phyloP scores from a whole-genome alignment of 2,888 invertebrate genomes.

The Drosophila histrio region DNA sequence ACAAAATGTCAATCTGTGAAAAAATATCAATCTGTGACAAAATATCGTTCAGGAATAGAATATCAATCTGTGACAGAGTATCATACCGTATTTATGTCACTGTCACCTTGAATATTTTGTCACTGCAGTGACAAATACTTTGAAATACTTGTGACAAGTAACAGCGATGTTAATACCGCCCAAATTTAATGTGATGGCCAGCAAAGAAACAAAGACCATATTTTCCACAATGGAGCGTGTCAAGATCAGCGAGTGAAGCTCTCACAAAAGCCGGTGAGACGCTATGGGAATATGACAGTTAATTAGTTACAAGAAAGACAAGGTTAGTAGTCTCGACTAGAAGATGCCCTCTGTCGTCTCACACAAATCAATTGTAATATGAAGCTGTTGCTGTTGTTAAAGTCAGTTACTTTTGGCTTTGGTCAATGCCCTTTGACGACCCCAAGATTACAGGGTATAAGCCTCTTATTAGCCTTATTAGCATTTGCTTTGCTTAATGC shows the following conservation, averaged over 20 bases:
- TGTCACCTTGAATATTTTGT: too few species aligned
- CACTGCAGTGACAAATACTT: too few species aligned
- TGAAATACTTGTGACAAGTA: too few species aligned
- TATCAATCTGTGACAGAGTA: too few species aligned
- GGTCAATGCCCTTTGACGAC: not conserved
- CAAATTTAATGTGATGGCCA: not conserved
- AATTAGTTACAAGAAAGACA: not conserved
- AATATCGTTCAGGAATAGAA: too few species aligned
- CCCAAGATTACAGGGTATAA: conserved; percentile 21
- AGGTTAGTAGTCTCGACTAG: not conserved
- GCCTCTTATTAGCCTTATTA: conserved; percentile 33
- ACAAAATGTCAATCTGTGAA: too few species aligned
- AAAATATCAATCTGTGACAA: too few species aligned
- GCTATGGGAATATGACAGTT: conserved; percentile 1
- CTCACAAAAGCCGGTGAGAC: conserved; percentile 9
- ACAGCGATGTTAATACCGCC: too few species aligned
- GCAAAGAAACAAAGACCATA: conserved; percentile 17
- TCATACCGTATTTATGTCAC: too few species aligned
- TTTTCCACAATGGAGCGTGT: conserved; percentile 38
- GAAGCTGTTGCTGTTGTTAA: too few species aligned
- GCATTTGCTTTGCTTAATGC: conserved; percentile 34
- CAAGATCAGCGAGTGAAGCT: conserved; percentile 43
- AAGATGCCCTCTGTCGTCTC: not conserved
- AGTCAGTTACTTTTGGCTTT: not conserved
- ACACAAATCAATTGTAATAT: too few species aligned